Evolutionary conservation across 37 sponge, comb jelly and placozoan genomes (phyloP).

Genomic region (Amphimedon queenslandica): DNA sequence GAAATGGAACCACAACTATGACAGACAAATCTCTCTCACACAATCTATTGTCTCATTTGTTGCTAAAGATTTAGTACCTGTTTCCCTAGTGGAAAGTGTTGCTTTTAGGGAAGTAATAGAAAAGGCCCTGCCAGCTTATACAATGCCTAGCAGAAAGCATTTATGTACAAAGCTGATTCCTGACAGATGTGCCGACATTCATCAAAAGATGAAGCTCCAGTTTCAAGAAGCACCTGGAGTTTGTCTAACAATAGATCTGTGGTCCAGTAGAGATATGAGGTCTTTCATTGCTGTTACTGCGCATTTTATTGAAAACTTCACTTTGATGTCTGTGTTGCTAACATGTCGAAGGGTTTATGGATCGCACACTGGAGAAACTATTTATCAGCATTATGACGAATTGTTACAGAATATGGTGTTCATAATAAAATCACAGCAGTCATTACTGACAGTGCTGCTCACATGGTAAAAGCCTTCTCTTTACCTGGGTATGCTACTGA

Average conservation of each 20-base stretch:
- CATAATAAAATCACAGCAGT: no score
- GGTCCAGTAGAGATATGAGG: constrained; percentile 30
- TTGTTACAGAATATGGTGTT: no score
- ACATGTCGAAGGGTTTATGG: constrained; percentile 10
- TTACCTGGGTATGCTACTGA: no score
- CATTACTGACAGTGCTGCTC: no score
- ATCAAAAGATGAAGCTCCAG: background rate
- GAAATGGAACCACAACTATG: no score
- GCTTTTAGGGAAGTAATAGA: background rate
- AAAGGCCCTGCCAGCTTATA: background rate
- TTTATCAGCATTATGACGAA: no score
- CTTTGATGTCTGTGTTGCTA: constrained; percentile 14
- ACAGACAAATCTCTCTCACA: no score
- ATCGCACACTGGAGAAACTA: constrained; percentile 24
- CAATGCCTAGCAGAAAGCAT: background rate
- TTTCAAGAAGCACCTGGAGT: background rate
- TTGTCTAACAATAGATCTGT: constrained; percentile 18
- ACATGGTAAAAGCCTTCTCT: no score
- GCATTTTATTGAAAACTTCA: background rate
- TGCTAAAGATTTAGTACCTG: background rate
- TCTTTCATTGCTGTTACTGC: constrained; percentile 7
- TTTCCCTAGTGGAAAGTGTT: background rate
- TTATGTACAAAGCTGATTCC: background rate
- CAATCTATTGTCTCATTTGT: background rate
- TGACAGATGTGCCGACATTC: no score